Evolutionary conservation across 2,113 vertebrate genomes (phyloP), one percentile per base, ranked within the genome.

Genomic region (Martes martes): DNA sequence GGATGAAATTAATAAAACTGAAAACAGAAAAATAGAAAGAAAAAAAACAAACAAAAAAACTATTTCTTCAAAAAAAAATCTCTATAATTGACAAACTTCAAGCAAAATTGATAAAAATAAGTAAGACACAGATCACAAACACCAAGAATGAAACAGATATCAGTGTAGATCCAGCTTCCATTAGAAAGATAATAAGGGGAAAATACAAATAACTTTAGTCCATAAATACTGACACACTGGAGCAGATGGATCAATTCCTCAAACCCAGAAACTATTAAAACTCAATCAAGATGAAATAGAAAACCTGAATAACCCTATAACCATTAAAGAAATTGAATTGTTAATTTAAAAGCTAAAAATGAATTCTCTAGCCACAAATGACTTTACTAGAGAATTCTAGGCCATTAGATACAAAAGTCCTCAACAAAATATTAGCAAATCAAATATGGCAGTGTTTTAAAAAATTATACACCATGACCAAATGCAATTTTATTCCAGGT

Each of bases 351-450:
- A 73, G 18, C 42, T 83, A 10, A 79, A 80, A 91, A 85, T 61
- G 6, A 71, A 80, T 36, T 71, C 6, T 78, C 55, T 10, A 78
- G 47, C 14, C 67, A 86, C 31, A 82, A 11, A 55, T 84, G 11
- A 85, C 47, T 96, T 81, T 42, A 74, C 45, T 88, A 59, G 39
- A 42, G 21, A 89, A 89, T 59, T 69, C 83, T 55, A 94, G 39
- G 21, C 11, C 71, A 4, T 67, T 92, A 92, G 2, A 83, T 10
- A 94, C 9, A 55, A 50, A 88, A 78, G 59, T 42, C 8, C 26
- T 82, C 57, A 92, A 55, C n/a, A 93, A 65, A 89, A 79, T 74
- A 90, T 59, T 86, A 94, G 36, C 11, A 91, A 86, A 90, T 96
- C 23, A 87, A 94, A 87, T 96, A 36, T 28, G 45, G 13, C 15